Percentiles rank a stretch among this genome's conserved stretches.
Conservation (phyloP, 2,888 invertebrate genomes). For the Parascotia fuliginaria region DNA sequence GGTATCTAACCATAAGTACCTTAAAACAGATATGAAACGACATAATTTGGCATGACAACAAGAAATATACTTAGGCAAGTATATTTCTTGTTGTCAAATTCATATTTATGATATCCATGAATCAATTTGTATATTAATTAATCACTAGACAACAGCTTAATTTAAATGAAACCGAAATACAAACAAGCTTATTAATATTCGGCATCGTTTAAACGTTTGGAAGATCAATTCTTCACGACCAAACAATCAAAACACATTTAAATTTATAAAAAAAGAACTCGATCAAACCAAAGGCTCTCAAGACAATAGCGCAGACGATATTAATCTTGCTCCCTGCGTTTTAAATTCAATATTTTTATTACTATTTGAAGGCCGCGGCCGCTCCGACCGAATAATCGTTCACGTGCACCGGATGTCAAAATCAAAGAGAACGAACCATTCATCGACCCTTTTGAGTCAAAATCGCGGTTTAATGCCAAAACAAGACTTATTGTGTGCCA, state of each 20-base stretch:
- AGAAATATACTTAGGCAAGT: too few relatives aligned
- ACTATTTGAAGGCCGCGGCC: constrained; percentile 49
- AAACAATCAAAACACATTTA: constrained; percentile 21
- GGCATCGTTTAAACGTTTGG: constrained; percentile 5
- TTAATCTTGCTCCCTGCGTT: constrained; percentile 40
- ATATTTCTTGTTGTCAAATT: too few relatives aligned
- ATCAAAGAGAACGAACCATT: constrained; percentile 72
- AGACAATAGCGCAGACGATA: constrained; percentile 43
- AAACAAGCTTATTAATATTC: constrained; percentile 11
- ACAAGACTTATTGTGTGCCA: constrained; percentile 65
- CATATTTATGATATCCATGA: constrained; percentile 1
- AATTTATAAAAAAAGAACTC: constrained; percentile 15
- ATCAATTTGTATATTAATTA: constrained; percentile 25
- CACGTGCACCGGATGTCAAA: constrained; percentile 80
- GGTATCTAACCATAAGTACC: too few relatives aligned
- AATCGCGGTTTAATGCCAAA: constrained; percentile 73
- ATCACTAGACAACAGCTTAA: constrained; percentile 5
- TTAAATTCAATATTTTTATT: constrained; percentile 63
- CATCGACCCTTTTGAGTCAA: constrained; percentile 64
- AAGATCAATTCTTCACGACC: constrained; percentile 10
- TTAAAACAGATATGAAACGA: too few relatives aligned
- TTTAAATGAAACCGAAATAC: constrained; percentile 11
- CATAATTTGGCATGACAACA: too few relatives aligned
- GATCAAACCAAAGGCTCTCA: constrained; percentile 20
- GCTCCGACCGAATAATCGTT: constrained; percentile 56